Percentiles rank a stretch among this genome's conserved stretches.
Evolutionary conservation across 2,797 vertebrate species (phyloP).

Genomic region (Melanogrammus aeglefinus): DNA sequence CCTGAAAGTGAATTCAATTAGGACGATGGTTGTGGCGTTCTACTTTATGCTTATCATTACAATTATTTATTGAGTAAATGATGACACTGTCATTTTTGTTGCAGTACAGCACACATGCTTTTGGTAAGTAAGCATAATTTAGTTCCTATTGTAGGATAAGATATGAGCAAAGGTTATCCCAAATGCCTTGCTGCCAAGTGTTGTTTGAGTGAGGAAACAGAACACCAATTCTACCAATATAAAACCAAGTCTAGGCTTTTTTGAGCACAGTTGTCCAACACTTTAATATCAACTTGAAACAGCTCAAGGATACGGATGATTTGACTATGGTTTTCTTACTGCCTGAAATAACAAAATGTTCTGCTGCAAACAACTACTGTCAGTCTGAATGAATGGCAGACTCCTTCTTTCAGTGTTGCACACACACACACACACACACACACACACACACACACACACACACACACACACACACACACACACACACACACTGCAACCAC

Average conservation of each 20-base stretch:
- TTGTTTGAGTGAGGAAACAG: not conserved
- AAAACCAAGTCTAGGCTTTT: not conserved
- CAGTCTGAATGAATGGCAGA: not conserved
- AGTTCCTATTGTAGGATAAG: not conserved
- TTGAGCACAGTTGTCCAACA: not conserved
- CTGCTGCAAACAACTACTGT: not conserved
- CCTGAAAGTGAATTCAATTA: not conserved
- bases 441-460: not conserved
- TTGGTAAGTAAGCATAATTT: not conserved
- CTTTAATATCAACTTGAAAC: not conserved
- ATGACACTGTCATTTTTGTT: not conserved
- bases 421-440: too few relatives aligned
- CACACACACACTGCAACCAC: not conserved
- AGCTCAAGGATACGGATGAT: not conserved
- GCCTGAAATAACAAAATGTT: not conserved
- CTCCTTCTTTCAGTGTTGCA: not conserved
- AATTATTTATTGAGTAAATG: not conserved
- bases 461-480: too few relatives aligned
- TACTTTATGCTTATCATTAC: not conserved
- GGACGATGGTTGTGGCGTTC: not conserved
- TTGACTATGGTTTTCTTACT: not conserved
- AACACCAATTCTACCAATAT: not conserved
- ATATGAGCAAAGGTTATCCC: not conserved
- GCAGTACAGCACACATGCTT: not conserved
- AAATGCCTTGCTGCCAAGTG: not conserved